Evolutionary conservation across 2,797 vertebrate species (phyloP), one percentile per base, ranked within the genome.

Genomic region (Gambelia wislizenii): DNA sequence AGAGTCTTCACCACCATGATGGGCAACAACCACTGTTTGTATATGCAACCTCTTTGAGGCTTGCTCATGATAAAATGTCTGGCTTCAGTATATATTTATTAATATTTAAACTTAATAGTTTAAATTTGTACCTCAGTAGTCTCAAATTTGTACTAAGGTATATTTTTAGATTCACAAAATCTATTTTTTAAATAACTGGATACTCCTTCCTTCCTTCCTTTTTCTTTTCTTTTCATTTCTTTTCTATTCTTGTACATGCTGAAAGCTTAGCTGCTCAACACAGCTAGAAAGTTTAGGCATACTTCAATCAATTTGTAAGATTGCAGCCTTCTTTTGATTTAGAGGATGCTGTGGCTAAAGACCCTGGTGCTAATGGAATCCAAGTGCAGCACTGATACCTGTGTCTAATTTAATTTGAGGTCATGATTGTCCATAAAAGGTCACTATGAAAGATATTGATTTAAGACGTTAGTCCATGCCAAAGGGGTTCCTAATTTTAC

Each of bases 81-180:
- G 0, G 3, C 6, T 6, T 54, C 25, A 87, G 72, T 70, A 78
- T 13, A 83, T 36, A 18, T 36, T 72, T 54, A 84, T 30, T 42
- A 84, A 10, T 91, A 86, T 20, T 16, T 85, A 0, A 18, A 2
- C 44, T 27, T 87, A 14, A 89, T 86, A n/a, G 78, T 81, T 69
- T n/a, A n/a, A n/a, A n/a, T n/a, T n/a, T n/a, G n/a, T n/a, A n/a
- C n/a, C n/a, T n/a, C n/a, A 52, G 70, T 22, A 7, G 14, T 14
- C 18, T 70, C 27, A 81, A 44, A 72, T n/a, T 20, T 81, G 10
- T 79, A 30, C 18, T 5, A 3, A 69, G 47, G 61, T 61, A 67
- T 52, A 79, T 42, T 87, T 52, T 87, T 79, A 78, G 76, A 69
- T 79, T 52, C 44, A 18, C 30, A 64, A 36, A 79, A 79, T 79